Evolutionary conservation across 1,140 invertebrate species (phyloP).

Genomic region (Heliconius congener): DNA sequence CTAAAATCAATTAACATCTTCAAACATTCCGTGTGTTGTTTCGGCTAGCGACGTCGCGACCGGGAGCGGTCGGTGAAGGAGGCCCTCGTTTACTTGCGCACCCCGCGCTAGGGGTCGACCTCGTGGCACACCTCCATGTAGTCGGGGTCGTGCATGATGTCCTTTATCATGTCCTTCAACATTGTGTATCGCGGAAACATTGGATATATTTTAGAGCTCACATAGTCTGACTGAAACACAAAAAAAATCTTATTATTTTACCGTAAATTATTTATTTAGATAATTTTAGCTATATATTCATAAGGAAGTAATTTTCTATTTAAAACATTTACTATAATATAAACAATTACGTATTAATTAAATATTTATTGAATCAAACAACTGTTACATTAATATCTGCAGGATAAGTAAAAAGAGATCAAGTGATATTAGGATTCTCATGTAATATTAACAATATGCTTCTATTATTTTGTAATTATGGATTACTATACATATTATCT

Average conservation of each 20-base stretch:
- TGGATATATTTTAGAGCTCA: conserved; percentile 94
- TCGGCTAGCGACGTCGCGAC: conserved; percentile 67
- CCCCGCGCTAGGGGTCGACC: conserved; percentile 84
- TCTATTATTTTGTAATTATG: too few species aligned
- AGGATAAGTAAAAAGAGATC: too few species aligned
- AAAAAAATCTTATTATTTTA: background rate
- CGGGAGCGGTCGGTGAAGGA: conserved; percentile 72
- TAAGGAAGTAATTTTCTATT: too few species aligned
- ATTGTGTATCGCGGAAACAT: conserved; percentile 96
- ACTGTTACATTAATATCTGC: too few species aligned
- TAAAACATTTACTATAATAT: too few species aligned
- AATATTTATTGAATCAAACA: too few species aligned
- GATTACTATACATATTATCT: too few species aligned
- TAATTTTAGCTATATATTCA: background rate
- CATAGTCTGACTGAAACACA: conserved; percentile 89
- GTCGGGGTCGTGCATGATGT: conserved; percentile 95
- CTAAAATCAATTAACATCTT: background rate
- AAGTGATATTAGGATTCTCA: too few species aligned
- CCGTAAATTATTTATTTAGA: background rate
- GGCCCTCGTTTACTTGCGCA: conserved; percentile 77
- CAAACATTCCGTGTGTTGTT: conserved; percentile 20
- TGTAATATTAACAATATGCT: too few species aligned
- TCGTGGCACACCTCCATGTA: conserved; percentile 98
- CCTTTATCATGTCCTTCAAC: conserved; percentile 97
- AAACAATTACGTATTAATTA: too few species aligned